A percentile compares a stretch with the other conserved stretches of the same genome.
Evolutionary conservation across 1,140 invertebrate genomes (phyloP).

Genomic region (Chionoecetes opilio): DNA sequence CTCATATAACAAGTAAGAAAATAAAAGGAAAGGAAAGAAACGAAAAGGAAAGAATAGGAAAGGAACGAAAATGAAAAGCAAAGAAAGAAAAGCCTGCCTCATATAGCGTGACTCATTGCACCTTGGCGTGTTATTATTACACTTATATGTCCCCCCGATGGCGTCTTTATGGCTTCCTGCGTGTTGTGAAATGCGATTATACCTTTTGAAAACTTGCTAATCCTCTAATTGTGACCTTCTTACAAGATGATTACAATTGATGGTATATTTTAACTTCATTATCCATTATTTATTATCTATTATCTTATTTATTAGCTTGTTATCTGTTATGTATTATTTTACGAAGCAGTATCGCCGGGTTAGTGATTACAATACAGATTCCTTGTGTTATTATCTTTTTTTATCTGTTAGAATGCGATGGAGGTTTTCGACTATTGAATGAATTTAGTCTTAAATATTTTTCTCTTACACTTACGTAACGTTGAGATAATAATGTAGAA

Average conservation of each 20-base stretch:
- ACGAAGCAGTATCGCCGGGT: too few relatives aligned
- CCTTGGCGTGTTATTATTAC: not conserved
- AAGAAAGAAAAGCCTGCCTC: not conserved
- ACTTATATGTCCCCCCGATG: not conserved
- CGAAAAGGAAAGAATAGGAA: not conserved
- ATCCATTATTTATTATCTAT: not conserved
- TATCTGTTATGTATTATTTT: too few relatives aligned
- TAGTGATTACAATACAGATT: too few relatives aligned
- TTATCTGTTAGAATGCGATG: too few relatives aligned
- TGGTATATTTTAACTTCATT: not conserved
- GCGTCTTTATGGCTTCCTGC: not conserved
- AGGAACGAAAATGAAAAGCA: not conserved
- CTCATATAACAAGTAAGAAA: not conserved
- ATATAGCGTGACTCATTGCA: not conserved
- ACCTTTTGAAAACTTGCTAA: not conserved
- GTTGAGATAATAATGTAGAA: too few relatives aligned
- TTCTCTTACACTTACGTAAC: too few relatives aligned
- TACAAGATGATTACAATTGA: not conserved
- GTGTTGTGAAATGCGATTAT: not conserved
- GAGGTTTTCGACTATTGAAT: too few relatives aligned
- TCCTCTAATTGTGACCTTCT: slow-evolving; percentile 8
- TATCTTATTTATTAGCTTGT: too few relatives aligned
- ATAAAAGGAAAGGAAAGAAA: not conserved
- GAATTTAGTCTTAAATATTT: too few relatives aligned
- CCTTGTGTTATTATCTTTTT: too few relatives aligned